Base-by-base conservation (phyloP, 2,113 vertebrate species). In the Eurypyga helias region DNA sequence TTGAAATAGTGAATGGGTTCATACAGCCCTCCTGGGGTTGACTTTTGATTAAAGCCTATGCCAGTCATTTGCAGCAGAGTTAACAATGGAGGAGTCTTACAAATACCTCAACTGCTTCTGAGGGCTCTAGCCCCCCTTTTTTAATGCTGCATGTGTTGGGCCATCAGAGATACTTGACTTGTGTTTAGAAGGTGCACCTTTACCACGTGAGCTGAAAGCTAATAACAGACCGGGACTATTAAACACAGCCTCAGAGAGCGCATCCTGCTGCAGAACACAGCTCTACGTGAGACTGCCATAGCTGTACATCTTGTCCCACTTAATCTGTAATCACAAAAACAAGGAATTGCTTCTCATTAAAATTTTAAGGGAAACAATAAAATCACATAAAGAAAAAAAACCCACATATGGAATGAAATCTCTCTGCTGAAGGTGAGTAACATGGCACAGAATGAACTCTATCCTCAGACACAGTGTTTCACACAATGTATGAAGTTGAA, bases 331-430 rank as follows among this genome's bases (percentile, higher is more conserved):
- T 54, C 69, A 64, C 24, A 78, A 38, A 55, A 91, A 89, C 16
- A 66, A 91, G 18, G 78, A 87, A 75, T 62, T 34, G 11, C 20
- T 58, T 66, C 51, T 77, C 23, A 75, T 89, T 77, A 70, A 92
- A 83, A 84, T 81, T 89, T 84, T 75, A 87, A 46, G 28, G 10
- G 34, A 92, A 92, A 82, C 10, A 67, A 78, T 58, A 90, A 88
- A 77, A 71, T 62, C 26, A 55, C 7, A 24, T 25, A 23, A 33
- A 67, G 17, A 48, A 73, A 57, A 78, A 60, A 10, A 6, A 0
- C 2, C 9, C 14, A 58, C 15, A 11, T 28, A n/a, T 33, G 25
- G 77, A 43, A 43, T 29, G 55, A 75, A 75, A 75, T 73, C 17
- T 84, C n/a, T 36, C 25, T 54, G 25, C 31, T 84, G 31, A 19